These are phyloP conservation scores for Cyphomyrus plagiostoma DNA, from an alignment of 2,113 vertebrate genomes.

Conservation along the genomic window DNA sequence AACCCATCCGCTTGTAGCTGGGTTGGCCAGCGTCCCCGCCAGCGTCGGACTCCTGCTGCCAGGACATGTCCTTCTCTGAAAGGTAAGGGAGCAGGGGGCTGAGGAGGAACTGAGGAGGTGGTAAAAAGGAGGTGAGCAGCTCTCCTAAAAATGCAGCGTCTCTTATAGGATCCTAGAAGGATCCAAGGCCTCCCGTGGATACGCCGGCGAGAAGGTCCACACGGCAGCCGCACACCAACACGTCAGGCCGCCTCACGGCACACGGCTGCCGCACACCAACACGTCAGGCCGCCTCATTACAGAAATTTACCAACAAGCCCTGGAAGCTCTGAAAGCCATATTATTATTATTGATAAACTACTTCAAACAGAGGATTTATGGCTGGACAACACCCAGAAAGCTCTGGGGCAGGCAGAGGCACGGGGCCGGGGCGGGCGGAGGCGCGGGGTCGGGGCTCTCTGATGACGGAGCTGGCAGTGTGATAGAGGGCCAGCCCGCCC, in stretches of 20 bases:
- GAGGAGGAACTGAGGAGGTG: not conserved
- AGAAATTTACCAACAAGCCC: not conserved
- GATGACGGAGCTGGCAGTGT: not conserved
- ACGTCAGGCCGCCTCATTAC: not conserved
- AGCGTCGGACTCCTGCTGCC: slow-evolving; percentile 21
- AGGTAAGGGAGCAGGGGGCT: not conserved
- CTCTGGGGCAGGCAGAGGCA: not conserved
- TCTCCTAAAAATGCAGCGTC: not conserved
- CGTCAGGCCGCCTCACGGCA: not conserved
- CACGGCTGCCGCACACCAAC: not conserved
- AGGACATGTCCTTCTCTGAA: slow-evolving; percentile 19
- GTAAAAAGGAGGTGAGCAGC: no score
- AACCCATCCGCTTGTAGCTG: slow-evolving; percentile 40
- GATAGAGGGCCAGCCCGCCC: not conserved
- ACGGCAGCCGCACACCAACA: not conserved
- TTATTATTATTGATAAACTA: not conserved
- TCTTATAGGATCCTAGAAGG: not conserved
- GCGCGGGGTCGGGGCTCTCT: no score
- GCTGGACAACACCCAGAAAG: not conserved
- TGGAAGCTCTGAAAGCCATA: not conserved
- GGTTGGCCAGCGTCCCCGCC: slow-evolving; percentile 16
- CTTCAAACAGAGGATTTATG: not conserved
- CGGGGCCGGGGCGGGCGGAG: no score
- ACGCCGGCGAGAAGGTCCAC: not conserved
- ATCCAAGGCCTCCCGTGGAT: not conserved